Evolutionary conservation across 1,140 invertebrate genomes (phyloP), one percentile per base, ranked within the genome.

Genomic region (Drosophila jambulina): DNA sequence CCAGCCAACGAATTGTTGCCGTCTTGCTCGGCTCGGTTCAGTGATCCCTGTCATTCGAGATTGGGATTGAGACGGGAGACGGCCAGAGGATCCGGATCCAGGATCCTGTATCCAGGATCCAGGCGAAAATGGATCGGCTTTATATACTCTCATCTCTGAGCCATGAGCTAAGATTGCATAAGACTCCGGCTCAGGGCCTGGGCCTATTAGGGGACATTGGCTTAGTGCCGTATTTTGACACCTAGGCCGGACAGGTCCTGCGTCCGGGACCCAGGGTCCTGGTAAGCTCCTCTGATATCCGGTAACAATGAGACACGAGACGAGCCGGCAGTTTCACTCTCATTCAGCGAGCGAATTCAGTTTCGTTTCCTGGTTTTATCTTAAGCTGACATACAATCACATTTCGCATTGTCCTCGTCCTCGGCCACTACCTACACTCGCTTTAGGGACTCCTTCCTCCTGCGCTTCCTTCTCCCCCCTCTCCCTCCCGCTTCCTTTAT

Each of bases 161-260:
- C 25, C 23, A 63, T 88, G 82, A 79, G 75, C 85, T 79, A 85
- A 90, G 75, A 90, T 90, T 90, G 85, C 85, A 90, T 82, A 76
- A 90, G 63, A 76, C 61, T 69, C 54, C 29, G 34, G 29, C 32
- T 23, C 25, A 51, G 17, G 25, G 43, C 21, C 8, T 10, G 51
- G 34, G 77, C 84, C 85, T 88, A 85, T 92, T 91, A 91, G 57
- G 59, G 71, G 78, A 88, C 91, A 92, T 88, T 92, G 87, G 91
- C 91, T 92, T 90, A 92, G 79, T 36, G 65, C 36, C 49, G 82
- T 90, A 92, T 92, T 92, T 92, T 91, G 91, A 92, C 91, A 92
- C 91, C 91, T 92, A 62, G n/a, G 27, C 27, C 12, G 58, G 43
- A 46, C 68, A 63, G 75, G 48, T 62, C 64, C 43, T 59, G 49